These are phyloP conservation scores for Hypothenemus hampei DNA, from an alignment of 1,140 invertebrate genomes.

Conservation along the genomic window DNA sequence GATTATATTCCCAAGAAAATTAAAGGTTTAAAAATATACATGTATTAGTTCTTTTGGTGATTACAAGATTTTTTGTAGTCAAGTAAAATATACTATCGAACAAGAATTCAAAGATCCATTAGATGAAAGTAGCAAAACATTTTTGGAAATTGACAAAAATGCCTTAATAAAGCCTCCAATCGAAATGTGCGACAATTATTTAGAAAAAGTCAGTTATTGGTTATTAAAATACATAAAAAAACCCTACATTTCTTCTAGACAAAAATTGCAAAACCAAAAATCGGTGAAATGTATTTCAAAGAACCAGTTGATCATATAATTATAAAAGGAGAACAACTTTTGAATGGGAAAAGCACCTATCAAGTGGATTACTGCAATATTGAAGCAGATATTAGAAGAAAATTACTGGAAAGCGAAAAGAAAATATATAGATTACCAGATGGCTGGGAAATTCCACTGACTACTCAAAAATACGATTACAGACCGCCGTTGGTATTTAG, in stretches of 20 bases:
- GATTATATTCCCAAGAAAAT: conserved; percentile 23
- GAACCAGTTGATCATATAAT: conserved; percentile 21
- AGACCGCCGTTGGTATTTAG: conserved; percentile 27
- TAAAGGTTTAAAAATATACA: neutral
- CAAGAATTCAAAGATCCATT: conserved; percentile 34
- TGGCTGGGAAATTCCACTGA: conserved; percentile 28
- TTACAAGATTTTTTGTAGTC: conserved; percentile 4
- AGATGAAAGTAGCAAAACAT: conserved; percentile 29
- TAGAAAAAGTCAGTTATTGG: conserved; percentile 13
- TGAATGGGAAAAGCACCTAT: conserved; percentile 30
- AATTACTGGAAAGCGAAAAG: conserved; percentile 14
- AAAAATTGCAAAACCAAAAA: conserved; percentile 25
- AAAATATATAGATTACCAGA: conserved; percentile 26
- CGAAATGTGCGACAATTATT: conserved; percentile 23
- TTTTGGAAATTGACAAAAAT: conserved; percentile 16
- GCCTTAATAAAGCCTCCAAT: conserved; percentile 1
- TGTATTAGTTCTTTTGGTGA: neutral
- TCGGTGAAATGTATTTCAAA: conserved; percentile 22
- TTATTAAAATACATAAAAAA: neutral
- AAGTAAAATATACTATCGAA: neutral
- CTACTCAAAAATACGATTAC: conserved; percentile 28
- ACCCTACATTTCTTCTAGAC: conserved; percentile 5
- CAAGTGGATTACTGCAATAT: conserved; percentile 35
- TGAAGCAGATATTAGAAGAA: conserved; percentile 25
- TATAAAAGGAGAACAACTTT: conserved; percentile 20